phyloP scores from a whole-genome alignment of 2,888 invertebrate genomes.

The Adineta ricciae region DNA sequence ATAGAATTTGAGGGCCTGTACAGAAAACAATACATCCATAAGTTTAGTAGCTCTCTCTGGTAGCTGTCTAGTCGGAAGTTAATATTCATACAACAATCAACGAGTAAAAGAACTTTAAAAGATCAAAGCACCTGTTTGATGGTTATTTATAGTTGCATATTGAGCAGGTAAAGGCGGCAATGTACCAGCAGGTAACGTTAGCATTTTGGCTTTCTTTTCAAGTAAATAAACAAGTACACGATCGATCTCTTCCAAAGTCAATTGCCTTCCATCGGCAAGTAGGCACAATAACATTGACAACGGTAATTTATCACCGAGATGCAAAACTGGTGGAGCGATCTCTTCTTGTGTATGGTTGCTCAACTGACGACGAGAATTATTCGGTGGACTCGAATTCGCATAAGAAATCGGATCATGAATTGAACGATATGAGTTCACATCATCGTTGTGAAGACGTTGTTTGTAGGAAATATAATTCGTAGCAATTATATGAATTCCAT shows the following conservation, averaged over 20 bases:
- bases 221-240: conserved; percentile 22
- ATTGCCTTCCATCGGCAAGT: neutral
- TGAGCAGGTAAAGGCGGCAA: neutral
- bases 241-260: conserved; percentile 7
- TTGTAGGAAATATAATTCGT: neutral
- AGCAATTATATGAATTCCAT: neutral
- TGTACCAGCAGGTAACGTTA: neutral
- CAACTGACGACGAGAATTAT: neutral
- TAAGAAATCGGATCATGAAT: neutral
- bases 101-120: too few relatives aligned
- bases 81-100: too few relatives aligned
- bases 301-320: neutral
- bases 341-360: neutral
- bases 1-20: neutral
- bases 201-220: neutral
- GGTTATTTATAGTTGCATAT: neutral
- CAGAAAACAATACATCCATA: neutral
- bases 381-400: neutral
- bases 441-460: neutral
- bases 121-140: too few relatives aligned
- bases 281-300: neutral
- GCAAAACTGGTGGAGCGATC: neutral
- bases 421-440: neutral
- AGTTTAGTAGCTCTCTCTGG: too few relatives aligned
- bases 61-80: too few relatives aligned